These are phyloP conservation scores for Andricus quercusramuli DNA, from an alignment of 2,888 invertebrate genomes.

Conservation along the genomic window DNA sequence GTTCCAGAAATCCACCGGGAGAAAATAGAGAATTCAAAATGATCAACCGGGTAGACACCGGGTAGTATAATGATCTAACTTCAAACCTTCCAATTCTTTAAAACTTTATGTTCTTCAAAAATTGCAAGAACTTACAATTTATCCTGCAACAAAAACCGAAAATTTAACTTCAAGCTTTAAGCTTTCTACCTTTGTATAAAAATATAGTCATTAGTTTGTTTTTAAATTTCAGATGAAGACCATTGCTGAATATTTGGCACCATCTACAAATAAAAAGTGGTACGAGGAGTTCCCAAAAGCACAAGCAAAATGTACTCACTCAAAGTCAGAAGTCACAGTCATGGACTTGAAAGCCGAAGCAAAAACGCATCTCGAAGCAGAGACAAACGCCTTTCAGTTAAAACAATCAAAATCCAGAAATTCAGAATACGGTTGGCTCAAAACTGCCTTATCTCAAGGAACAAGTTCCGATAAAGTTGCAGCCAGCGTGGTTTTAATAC, in stretches of 20 bases:
- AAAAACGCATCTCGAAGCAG: constrained; percentile 84
- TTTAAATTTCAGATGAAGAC: constrained; percentile 53
- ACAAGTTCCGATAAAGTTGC: constrained; percentile 93
- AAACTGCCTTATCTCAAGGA: constrained; percentile 88
- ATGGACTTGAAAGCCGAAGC: constrained; percentile 84
- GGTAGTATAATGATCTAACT: no score
- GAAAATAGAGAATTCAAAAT: no score
- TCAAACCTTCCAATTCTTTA: no score
- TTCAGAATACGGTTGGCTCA: constrained; percentile 88
- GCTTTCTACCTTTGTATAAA: neutral
- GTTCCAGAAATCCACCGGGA: no score
- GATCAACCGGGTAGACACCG: no score
- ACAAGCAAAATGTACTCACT: constrained; percentile 59
- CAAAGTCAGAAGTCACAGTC: constrained; percentile 80
- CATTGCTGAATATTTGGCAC: constrained; percentile 11
- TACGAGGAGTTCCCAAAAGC: constrained; percentile 80
- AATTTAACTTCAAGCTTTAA: no score
- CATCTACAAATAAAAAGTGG: constrained; percentile 81
- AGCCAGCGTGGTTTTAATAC: constrained; percentile 89
- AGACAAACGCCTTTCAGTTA: constrained; percentile 80
- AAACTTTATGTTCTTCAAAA: no score
- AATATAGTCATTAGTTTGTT: neutral
- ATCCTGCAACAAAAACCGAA: no score
- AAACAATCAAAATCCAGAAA: constrained; percentile 79
- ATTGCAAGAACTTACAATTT: no score